Evolutionary conservation across 2,797 vertebrate genomes (phyloP), one percentile per base, ranked within the genome.

Genomic region (Poeciliopsis presidionis): DNA sequence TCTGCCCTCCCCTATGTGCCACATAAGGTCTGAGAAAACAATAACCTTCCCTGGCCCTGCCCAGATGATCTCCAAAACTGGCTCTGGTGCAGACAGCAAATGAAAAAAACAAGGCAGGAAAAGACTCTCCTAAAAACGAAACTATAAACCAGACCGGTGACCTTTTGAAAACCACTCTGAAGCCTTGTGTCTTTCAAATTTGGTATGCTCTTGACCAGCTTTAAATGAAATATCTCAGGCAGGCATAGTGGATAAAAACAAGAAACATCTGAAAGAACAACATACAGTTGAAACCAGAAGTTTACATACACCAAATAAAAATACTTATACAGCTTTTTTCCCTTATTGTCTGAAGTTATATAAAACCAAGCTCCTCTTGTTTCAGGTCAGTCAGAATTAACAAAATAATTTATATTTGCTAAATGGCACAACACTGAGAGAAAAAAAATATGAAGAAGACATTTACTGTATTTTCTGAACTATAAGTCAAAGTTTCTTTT

Each of bases 11-110:
- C 81, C 76, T 78, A 76, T 82, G 79, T 61, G 70, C 63, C 77
- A 83, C 82, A 65, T 22, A 84, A 87, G 63, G 47, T 65, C 75
- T 76, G 69, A 77, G 82, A 86, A 87, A 87, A 87, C 81, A 88
- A 87, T 84, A 88, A 88, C 75, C 76, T 87, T 76, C 59, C 36
- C 46, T 16, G 25, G 81, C 72, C 76, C 86, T 57, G 41, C 63
- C 82, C 81, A 80, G 81, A 86, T 81, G 57, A 82, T 82, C 77
- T 81, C 45, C 70, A 81, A 71, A 71, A 77, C 71, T 70, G 67
- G 51, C 80, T 80, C 16, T 61, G 76, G 72, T 30, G 59, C 77
- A 72, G 69, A 79, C 41, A 77, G 30, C 30, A 59, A 61, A 81
- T n/a, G n/a, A n/a, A 36, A 41, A 72, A 33, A 75, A 79, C 75